These are phyloP conservation scores for Drosophila leontia DNA, from an alignment of 1,140 invertebrate species.

Conservation along the genomic window DNA sequence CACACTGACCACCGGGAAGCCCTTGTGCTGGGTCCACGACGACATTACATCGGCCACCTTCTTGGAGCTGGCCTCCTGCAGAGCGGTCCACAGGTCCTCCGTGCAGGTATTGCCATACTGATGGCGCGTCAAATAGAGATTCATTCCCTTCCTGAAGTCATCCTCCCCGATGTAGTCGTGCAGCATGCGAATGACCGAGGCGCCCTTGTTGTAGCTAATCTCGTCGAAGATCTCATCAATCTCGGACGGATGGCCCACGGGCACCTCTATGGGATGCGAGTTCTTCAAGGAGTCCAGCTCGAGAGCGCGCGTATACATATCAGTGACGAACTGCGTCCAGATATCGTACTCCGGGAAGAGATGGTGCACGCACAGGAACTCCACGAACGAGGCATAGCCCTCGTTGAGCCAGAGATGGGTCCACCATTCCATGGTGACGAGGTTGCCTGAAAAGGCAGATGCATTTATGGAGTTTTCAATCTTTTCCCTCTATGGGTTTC, in stretches of 20 bases:
- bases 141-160: constrained; percentile 98
- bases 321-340: constrained; percentile 96
- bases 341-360: constrained; percentile 97
- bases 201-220: constrained; percentile 97
- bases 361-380: constrained; percentile 94
- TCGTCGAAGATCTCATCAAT: constrained; percentile 98
- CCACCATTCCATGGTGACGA: constrained; percentile 97
- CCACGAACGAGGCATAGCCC: constrained; percentile 96
- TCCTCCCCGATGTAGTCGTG: constrained; percentile 97
- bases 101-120: constrained; percentile 96
- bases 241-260: constrained; percentile 94
- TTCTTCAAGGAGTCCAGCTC: constrained; percentile 95
- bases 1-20: constrained; percentile 91
- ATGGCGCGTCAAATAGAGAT: constrained; percentile 95
- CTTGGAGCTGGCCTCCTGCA: constrained; percentile 95
- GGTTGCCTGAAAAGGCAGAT: constrained; percentile 77
- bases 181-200: constrained; percentile 98
- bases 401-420: constrained; percentile 96
- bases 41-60: constrained; percentile 97
- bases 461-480: neutral
- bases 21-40: constrained; percentile 97
- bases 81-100: constrained; percentile 96
- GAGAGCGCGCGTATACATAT: constrained; percentile 92
- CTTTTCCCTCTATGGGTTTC: neutral
- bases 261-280: constrained; percentile 96